Base-by-base conservation (phyloP, 2,888 invertebrate species). In the Leucania comma region DNA sequence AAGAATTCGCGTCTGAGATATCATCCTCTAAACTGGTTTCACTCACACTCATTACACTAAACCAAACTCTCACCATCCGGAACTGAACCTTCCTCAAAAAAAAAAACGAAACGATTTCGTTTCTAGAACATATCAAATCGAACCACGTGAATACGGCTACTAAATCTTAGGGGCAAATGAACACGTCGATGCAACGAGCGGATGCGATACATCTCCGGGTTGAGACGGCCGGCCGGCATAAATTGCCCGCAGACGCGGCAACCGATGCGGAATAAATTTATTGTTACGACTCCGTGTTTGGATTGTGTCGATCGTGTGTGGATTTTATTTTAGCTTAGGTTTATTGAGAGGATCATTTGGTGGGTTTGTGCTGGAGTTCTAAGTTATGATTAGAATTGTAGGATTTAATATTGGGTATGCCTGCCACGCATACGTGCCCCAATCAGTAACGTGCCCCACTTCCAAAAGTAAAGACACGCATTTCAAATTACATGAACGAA, bases 111-210 rank as follows among this genome's bases (percentile, higher is more conserved):
- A 73, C 69, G 83, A 72, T 81, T 60, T 51, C 66, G 46, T 65
- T 81, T 73, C 76, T 68, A 75, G 73, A 77, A 72, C 69, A 73
- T 78, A 86, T 81, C 85, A 81, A 86, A 80, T 69, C 66, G 73
- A 59, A 42, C 82, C 82, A 85, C 83, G 81, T 83, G 85, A 78
- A 82, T 80, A 72, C 77, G 38, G 83, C 84, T 83, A 78, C 86
- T 92, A 92, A 92, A 91, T 91, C 90, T 90, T 86, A 67, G 70
- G 86, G 85, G 86, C 90, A 92, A 93, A 92, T 93, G 93, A 92
- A 92, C 92, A 92, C 88, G 92, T 93, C 93, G 81, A 85, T 87
- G 86, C 86, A 87, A 83, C 86, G 89, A 91, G 91, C 91, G 91
- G 92, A 92, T 89, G 87, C 91, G 86, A 94, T 93, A 92, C 92